These are phyloP conservation scores for Sarcoramphus papa DNA, from an alignment of 2,797 vertebrate species.

Conservation along the genomic window DNA sequence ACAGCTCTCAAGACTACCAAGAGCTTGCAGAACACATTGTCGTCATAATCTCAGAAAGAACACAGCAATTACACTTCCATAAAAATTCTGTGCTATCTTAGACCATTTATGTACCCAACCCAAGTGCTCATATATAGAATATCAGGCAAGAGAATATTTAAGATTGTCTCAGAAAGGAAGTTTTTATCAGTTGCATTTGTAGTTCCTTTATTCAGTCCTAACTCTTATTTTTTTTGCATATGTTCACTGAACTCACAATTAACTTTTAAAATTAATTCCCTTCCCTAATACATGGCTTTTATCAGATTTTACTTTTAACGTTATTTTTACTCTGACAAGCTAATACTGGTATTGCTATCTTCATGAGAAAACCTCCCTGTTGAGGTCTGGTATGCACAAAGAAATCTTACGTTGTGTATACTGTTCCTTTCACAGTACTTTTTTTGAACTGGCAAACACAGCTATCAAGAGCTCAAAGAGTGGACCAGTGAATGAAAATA, in stretches of 20 bases:
- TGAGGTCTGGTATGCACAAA: not conserved
- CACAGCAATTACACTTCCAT: not conserved
- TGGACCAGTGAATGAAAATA: not conserved
- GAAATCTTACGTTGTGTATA: not conserved
- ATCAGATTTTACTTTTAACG: not conserved
- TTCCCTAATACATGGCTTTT: not conserved
- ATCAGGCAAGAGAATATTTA: not conserved
- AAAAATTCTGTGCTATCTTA: not conserved
- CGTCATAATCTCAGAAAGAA: not conserved
- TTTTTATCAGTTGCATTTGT: not conserved
- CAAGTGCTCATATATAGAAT: not conserved
- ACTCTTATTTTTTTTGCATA: not conserved
- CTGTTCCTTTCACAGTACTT: not conserved
- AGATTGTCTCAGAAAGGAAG: not conserved
- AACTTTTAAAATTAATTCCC: not conserved
- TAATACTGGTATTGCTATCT: not conserved
- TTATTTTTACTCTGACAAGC: not conserved
- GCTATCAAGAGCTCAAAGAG: not conserved
- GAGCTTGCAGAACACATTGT: rapidly evolving
- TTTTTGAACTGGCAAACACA: not conserved
- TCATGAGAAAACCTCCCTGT: not conserved
- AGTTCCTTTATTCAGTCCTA: not conserved
- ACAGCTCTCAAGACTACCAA: not conserved
- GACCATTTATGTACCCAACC: not conserved
- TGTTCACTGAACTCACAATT: not conserved